These are phyloP conservation scores for Ploceus nigricollis DNA, from an alignment of 2,113 vertebrate genomes.

Conservation along the genomic window DNA sequence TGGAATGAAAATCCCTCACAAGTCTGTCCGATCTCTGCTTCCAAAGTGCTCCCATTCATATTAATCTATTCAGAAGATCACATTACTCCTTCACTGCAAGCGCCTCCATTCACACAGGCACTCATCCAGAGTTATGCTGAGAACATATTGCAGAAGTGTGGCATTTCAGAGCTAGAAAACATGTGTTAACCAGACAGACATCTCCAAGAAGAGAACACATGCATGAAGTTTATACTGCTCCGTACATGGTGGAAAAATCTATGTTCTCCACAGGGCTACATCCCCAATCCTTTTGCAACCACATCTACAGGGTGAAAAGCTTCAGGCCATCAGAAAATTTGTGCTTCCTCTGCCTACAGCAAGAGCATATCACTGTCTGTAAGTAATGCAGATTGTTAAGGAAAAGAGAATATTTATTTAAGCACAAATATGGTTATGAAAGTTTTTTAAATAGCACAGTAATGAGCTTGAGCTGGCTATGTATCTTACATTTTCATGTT, in stretches of 20 bases:
- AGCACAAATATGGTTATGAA: background rate
- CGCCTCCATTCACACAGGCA: conserved; percentile 12
- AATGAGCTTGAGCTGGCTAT: background rate
- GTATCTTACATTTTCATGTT: background rate
- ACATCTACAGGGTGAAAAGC: background rate
- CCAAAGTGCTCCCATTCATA: background rate
- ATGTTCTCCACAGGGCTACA: background rate
- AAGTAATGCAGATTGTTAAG: background rate
- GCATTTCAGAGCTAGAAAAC: background rate
- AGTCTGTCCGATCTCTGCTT: background rate
- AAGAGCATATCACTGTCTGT: background rate
- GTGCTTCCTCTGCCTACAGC: background rate
- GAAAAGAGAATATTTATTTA: conserved; percentile 8
- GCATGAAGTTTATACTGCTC: background rate
- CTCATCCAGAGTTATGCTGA: conserved; percentile 6
- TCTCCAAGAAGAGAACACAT: background rate
- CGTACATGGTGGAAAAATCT: accelerated
- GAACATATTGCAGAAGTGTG: conserved; percentile 23
- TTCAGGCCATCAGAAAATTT: background rate
- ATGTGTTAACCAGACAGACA: background rate
- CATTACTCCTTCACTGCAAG: background rate
- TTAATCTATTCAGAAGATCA: background rate
- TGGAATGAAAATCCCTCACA: background rate
- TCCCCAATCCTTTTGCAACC: background rate
- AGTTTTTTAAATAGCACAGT: background rate